Base-by-base conservation (phyloP, 2,888 invertebrate species). In the Galerucella pusilla region DNA sequence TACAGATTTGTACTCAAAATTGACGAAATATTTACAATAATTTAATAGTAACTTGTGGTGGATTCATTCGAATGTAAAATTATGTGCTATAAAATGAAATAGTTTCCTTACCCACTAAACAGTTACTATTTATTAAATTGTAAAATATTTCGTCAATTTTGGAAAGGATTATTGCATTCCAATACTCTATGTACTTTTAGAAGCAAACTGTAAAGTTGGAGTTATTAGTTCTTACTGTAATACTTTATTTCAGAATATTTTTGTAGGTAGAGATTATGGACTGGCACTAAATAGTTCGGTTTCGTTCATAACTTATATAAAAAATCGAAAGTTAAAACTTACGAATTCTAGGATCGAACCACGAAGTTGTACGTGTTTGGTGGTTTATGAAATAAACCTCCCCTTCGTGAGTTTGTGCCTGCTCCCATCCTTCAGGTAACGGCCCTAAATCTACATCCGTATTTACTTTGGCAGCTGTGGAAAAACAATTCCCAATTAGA, bases 271-370 rank as follows among this genome's bases (percentile, higher is more conserved):
- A 57, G 20, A 3, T 57, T 57, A 57, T 20, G 57, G 16, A 57
- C 7, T 16, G 20, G 35, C 35, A n/a, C 35, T 28, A 60, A 60
- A n/a, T 1, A 61, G 61, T 42, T 65, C 46, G 16, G 46, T 65
- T 65, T 42, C 45, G 16, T 46, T 45, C 64, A 46, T 65, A 45
- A 46, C 20, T 45, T 20, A 46, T 65, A 46, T 9, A 74, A 59
- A 75, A 73, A 73, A 72, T 68, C 57, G 71, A 65, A 68, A 69
- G 75, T 77, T 70, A 67, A 66, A 85, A 94, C 96, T 95, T 93
- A 96, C 97, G 97, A 92, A 98, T 94, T 92, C 97, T 92, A 85
- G 98, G 98, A 90, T 98, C 97, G 90, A 97, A 97, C 98, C 98
- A 98, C 85, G 97, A 97, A 80, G 98, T 98, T 85, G 96, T 97